Evolutionary conservation across 2,113 vertebrate species (phyloP).

Genomic region (Leucoraja erinaceus): DNA sequence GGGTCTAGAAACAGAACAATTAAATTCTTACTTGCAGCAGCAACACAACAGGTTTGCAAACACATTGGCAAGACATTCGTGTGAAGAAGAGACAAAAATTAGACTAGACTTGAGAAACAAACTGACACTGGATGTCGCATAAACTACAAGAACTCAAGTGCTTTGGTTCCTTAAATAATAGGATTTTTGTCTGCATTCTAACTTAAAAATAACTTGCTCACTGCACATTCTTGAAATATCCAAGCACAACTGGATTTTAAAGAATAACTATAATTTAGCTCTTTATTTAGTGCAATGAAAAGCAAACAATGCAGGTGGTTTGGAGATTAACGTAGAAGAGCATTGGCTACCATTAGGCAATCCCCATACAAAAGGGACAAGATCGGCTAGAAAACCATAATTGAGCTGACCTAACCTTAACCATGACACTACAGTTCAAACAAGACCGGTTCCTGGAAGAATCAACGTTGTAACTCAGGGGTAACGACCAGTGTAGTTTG

Average conservation of each 20-base stretch:
- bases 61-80: too few species aligned
- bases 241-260: neutral
- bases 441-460: neutral
- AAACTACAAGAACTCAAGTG: neutral
- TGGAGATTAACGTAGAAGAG: neutral
- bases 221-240: neutral
- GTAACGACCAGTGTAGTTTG: neutral
- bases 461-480: neutral
- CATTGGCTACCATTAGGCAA: neutral
- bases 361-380: neutral
- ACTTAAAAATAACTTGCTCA: neutral
- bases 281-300: neutral
- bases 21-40: too few species aligned
- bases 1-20: too few species aligned
- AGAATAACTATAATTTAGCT: neutral
- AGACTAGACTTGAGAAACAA: neutral
- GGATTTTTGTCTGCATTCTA: neutral
- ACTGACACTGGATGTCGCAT: neutral
- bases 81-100: neutral
- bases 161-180: neutral
- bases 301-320: neutral
- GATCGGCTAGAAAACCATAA: neutral
- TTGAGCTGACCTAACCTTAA: neutral
- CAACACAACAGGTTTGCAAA: too few species aligned
- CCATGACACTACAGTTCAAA: neutral